Evolutionary conservation across 2,888 invertebrate genomes (phyloP).

Genomic region (Enchytraeus crypticus): DNA sequence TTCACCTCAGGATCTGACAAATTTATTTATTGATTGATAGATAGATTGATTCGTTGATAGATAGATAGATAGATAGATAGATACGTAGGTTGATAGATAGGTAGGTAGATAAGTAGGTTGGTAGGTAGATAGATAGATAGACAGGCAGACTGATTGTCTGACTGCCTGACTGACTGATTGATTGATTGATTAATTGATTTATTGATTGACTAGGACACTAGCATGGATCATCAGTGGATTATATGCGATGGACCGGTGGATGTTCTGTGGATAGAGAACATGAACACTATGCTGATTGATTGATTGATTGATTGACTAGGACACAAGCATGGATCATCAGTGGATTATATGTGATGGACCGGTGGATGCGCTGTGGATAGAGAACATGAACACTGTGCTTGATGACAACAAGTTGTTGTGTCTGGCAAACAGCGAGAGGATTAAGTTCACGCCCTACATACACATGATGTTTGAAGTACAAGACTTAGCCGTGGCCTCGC

Average conservation of each 20-base stretch:
- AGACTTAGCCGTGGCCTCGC: constrained; percentile 79
- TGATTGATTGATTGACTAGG: too few species aligned
- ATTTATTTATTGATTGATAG: too few species aligned
- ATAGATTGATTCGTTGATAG: too few species aligned
- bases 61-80: too few species aligned
- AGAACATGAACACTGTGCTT: too few species aligned
- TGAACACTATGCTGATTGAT: constrained; percentile 50
- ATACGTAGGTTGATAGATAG: too few species aligned
- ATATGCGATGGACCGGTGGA: constrained; percentile 83
- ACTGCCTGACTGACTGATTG: too few species aligned
- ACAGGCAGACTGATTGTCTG: too few species aligned
- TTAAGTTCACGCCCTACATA: constrained; percentile 76
- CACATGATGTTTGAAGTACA: constrained; percentile 72
- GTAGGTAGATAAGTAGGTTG: too few species aligned
- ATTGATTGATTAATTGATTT: too few species aligned
- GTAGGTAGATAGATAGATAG: too few species aligned
- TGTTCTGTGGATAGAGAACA: constrained; percentile 87
- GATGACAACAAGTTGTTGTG: constrained; percentile 87
- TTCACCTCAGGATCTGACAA: too few species aligned
- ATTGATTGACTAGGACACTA: constrained; percentile 49
- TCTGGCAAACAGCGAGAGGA: constrained; percentile 79
- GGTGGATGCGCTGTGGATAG: constrained; percentile 88
- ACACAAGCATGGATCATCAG: constrained; percentile 60
- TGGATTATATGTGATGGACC: constrained; percentile 84
- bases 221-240: constrained; percentile 72